Evolutionary conservation across 2,888 invertebrate species (phyloP).

Genomic region (Anodontia alba): DNA sequence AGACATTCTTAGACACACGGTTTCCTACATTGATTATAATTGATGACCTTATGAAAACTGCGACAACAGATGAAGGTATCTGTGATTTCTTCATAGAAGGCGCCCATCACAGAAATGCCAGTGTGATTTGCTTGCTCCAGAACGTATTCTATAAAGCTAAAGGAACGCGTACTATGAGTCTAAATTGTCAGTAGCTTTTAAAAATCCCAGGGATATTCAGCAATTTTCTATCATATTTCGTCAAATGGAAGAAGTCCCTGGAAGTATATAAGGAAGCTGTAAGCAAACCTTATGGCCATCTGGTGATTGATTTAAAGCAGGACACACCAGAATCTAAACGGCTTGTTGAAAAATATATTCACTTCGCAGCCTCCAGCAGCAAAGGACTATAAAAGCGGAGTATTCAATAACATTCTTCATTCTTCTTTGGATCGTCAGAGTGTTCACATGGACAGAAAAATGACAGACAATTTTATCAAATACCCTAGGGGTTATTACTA

Average conservation of each 20-base stretch:
- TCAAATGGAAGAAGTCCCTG: not conserved
- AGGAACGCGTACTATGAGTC: not conserved
- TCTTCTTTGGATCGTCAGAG: not conserved
- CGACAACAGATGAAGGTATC: not conserved
- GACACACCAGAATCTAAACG: not conserved
- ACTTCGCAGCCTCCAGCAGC: not conserved
- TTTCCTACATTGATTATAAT: not conserved
- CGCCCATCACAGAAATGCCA: not conserved
- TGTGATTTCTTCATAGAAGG: not conserved
- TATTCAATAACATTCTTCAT: not conserved
- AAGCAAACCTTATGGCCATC: not conserved
- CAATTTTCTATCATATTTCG: not conserved
- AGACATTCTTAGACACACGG: not conserved
- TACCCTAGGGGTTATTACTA: not conserved
- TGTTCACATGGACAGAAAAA: not conserved
- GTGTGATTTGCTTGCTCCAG: not conserved
- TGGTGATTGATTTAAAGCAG: not conserved
- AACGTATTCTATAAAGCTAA: slow-evolving; percentile 4
- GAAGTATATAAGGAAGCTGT: slow-evolving; percentile 4
- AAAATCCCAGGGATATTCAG: not conserved
- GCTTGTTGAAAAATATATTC: not conserved
- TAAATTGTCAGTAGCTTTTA: slow-evolving; percentile 2
- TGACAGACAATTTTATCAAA: not conserved
- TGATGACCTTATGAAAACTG: not conserved
- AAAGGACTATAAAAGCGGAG: not conserved